A percentile compares a stretch with the other conserved stretches of the same genome.
These are phyloP conservation scores for Oryzias javanicus DNA, from an alignment of 2,113 vertebrate species.

Conservation along the genomic window DNA sequence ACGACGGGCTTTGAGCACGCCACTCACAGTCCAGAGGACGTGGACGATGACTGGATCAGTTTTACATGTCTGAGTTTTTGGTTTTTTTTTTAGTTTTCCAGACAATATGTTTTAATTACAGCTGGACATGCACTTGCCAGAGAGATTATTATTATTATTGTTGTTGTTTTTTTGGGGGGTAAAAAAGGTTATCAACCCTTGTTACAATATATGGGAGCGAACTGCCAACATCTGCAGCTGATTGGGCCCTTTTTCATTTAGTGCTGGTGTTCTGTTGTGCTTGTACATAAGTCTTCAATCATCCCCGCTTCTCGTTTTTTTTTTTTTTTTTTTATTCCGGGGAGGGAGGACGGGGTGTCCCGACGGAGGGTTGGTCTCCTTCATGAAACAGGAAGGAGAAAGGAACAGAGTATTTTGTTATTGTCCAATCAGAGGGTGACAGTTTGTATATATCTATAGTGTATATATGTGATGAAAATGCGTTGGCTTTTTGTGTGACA, in stretches of 20 bases:
- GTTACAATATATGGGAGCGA: constrained; percentile 76
- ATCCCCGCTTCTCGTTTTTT: constrained; percentile 79
- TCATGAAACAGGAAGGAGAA: constrained; percentile 68
- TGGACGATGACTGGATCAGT: constrained; percentile 68
- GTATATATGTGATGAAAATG: constrained; percentile 95
- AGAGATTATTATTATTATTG: constrained; percentile 74
- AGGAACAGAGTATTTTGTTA: constrained; percentile 95
- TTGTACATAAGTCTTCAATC: constrained; percentile 92
- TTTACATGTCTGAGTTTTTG: constrained; percentile 20
- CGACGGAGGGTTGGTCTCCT: constrained; percentile 73
- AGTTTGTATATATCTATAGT: constrained; percentile 95
- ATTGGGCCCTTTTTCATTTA: constrained; percentile 84
- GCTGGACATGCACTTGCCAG: constrained; percentile 76
- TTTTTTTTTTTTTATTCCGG: constrained; percentile 62
- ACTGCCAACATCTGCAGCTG: constrained; percentile 81
- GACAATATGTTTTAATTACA: constrained; percentile 65
- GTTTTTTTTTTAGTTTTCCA: constrained; percentile 28
- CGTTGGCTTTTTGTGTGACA: constrained; percentile 90
- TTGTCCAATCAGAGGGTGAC: constrained; percentile 89
- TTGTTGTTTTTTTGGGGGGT: constrained; percentile 11
- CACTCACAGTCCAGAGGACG: constrained; percentile 44
- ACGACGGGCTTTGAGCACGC: constrained; percentile 9
- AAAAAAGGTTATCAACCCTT: constrained; percentile 57
- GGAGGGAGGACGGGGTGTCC: constrained; percentile 77
- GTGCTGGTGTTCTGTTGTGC: constrained; percentile 88